A percentile compares a stretch with the other conserved stretches of the same genome.
Evolutionary conservation across 92 coral and sea anemone genomes (phyloP).

Genomic region (Paramuricea clavata): DNA sequence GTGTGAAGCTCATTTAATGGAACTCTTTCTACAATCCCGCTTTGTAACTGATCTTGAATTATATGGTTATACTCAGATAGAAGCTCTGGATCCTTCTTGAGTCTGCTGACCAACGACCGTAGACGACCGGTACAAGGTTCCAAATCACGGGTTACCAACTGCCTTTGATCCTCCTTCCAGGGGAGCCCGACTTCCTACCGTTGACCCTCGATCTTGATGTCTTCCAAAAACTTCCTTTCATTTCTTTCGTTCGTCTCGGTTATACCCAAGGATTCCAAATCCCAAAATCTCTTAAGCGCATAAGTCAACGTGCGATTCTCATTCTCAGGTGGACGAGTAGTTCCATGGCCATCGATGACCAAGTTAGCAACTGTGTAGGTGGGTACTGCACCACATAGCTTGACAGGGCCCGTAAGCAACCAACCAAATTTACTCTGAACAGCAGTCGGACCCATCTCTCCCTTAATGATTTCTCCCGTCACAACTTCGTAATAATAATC

Average conservation of each 20-base stretch:
- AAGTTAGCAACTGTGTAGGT: constrained; percentile 8
- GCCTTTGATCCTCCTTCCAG: constrained; percentile 3
- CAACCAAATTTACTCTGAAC: constrained; percentile 39
- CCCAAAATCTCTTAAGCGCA: constrained; percentile 59
- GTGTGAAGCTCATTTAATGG: constrained; percentile 24
- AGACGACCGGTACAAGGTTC: constrained; percentile 57
- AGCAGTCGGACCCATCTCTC: constrained; percentile 51
- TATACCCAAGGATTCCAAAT: constrained; percentile 52
- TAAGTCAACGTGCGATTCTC: constrained; percentile 47
- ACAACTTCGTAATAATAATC: constrained; percentile 70
- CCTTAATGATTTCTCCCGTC: constrained; percentile 47
- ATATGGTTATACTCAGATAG: constrained; percentile 63
- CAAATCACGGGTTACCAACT: constrained; percentile 54
- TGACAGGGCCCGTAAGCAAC: constrained; percentile 26
- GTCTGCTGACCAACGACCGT: constrained; percentile 56
- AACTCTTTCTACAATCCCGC: constrained; percentile 63
- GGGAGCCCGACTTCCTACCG: constrained; percentile 66
- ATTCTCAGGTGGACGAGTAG: background rate
- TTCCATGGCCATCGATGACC: constrained; percentile 27
- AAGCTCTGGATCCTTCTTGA: constrained; percentile 59
- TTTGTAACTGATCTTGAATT: constrained; percentile 68
- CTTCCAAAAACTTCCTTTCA: background rate
- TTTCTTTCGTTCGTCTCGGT: background rate
- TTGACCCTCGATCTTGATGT: constrained; percentile 33
- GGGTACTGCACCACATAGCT: background rate